Evolutionary conservation across 2,888 invertebrate genomes (phyloP).

Genomic region (Drosophila phalerata): DNA sequence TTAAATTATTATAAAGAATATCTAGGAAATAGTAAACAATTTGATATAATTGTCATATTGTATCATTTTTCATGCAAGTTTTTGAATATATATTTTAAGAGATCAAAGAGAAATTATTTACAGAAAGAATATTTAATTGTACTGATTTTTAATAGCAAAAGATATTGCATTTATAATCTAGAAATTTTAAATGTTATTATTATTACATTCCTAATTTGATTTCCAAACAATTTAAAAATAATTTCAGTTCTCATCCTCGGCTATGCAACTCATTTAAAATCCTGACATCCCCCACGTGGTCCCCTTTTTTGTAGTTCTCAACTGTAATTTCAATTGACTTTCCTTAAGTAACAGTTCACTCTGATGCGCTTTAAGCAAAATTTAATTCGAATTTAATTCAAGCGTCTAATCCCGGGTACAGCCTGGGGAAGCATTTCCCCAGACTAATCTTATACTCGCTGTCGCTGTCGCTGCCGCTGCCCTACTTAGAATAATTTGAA

Average conservation of each 20-base stretch:
- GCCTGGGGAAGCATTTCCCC: constrained; percentile 44
- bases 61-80: too few species aligned
- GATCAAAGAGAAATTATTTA: too few species aligned
- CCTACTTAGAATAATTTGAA: constrained; percentile 79
- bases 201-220: constrained; percentile 20
- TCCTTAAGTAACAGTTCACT: constrained; percentile 72
- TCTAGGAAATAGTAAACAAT: neutral
- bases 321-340: constrained; percentile 61
- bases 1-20: neutral
- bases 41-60: too few species aligned
- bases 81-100: neutral
- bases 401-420: constrained; percentile 47
- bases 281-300: neutral
- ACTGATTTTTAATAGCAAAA: neutral
- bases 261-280: constrained; percentile 39
- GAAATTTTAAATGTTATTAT: neutral
- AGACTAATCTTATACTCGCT: constrained; percentile 63
- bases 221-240: constrained; percentile 53
- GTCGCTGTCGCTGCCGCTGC: constrained; percentile 51
- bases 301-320: constrained; percentile 12
- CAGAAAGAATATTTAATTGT: too few species aligned
- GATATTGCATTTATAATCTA: neutral
- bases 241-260: constrained; percentile 45
- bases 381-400: constrained; percentile 77
- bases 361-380: constrained; percentile 72